A percentile compares a stretch with the other conserved stretches of the same genome.
phyloP scores from a whole-genome alignment of 30 jellyfish, hydroid and myxozoan species.

The Rhopilema esculentum region DNA sequence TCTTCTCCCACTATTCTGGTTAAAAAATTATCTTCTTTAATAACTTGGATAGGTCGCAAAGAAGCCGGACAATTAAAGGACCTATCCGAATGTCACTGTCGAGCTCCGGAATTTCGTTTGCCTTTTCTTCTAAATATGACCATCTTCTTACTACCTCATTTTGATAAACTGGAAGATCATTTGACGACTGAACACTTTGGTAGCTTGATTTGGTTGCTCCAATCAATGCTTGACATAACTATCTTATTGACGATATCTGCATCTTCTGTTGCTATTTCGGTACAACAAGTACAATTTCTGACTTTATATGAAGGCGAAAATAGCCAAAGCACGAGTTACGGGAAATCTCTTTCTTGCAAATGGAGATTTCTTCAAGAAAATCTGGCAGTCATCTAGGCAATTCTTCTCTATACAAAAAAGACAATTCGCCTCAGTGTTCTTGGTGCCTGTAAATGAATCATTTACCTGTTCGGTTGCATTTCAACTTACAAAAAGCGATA shows the following conservation, averaged over 20 bases:
- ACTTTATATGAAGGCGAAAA: constrained; percentile 39
- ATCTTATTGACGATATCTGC: constrained; percentile 25
- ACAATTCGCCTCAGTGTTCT: constrained; percentile 26
- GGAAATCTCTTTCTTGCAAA: constrained; percentile 47
- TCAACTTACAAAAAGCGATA: constrained; percentile 16
- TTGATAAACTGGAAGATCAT: constrained; percentile 45
- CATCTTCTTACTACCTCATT: not conserved
- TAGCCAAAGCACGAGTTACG: constrained; percentile 61
- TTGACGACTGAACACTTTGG: constrained; percentile 57
- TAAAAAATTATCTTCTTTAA: constrained; percentile 36
- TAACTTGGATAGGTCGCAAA: constrained; percentile 35
- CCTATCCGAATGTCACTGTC: constrained; percentile 44
- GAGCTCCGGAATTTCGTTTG: constrained; percentile 38
- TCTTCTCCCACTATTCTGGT: too few species aligned
- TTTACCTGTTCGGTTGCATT: constrained; percentile 34
- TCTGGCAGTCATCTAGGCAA: constrained; percentile 45
- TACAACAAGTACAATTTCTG: constrained; percentile 43
- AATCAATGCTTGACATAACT: constrained; percentile 14
- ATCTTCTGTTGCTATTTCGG: constrained; percentile 16
- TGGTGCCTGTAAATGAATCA: constrained; percentile 32
- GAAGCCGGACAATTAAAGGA: constrained; percentile 57
- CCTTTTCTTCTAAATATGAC: constrained; percentile 35
- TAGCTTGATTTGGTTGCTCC: constrained; percentile 41
- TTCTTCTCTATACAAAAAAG: constrained; percentile 49
- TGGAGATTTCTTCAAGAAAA: constrained; percentile 32